Evolutionary conservation across 2,888 invertebrate species (phyloP), one percentile per base, ranked within the genome.

Genomic region (Cetonia aurata): DNA sequence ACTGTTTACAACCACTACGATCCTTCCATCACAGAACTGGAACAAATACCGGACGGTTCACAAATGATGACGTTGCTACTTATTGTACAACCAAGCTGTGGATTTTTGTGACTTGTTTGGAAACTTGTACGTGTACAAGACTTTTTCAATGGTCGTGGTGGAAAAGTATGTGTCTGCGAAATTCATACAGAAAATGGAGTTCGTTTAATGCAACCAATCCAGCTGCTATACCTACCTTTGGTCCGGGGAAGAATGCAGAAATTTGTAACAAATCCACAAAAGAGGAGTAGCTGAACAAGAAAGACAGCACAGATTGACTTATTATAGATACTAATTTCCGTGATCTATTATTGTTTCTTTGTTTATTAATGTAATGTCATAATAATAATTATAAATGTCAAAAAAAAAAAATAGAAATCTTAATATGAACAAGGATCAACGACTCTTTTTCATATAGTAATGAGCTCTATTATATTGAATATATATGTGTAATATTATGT

Each of bases 1-100:
- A 33, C 12, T 55, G 33, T n/a, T 33, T 55, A 9, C 55, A 55
- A 55, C 55, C 31, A n/a, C n/a, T 55, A 0, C 55, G 55, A 1
- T 13, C 56, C 6, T n/a, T 13, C 12, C 33, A 56, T 37, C 53
- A 31, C 25, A 19, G 2, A 12, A 48, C 8, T 17, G 9, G 12
- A 4, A 25, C 25, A 6, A 15, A 15, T 1, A 1, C 17, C 1
- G 6, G 3, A 1, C 13, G 12, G 6, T 52, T 52, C 52, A 8
- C 8, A 4, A 52, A 17, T 0, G n/a, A 19, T n/a, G 55, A 55
- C 31, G 33, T 55, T 10, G n/a, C 31, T 10, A n/a, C n/a, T 25
- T 55, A 3, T 4, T 55, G 12, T n/a, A 55, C 33, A 31, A 55
- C 3, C 3, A 55, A 8, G 2, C 0, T 33, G 15, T 37, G 19